Percentiles rank a stretch among this genome's conserved stretches.
Evolutionary conservation across 2,797 vertebrate species (phyloP).

Genomic region (Bucorvus abyssinicus): DNA sequence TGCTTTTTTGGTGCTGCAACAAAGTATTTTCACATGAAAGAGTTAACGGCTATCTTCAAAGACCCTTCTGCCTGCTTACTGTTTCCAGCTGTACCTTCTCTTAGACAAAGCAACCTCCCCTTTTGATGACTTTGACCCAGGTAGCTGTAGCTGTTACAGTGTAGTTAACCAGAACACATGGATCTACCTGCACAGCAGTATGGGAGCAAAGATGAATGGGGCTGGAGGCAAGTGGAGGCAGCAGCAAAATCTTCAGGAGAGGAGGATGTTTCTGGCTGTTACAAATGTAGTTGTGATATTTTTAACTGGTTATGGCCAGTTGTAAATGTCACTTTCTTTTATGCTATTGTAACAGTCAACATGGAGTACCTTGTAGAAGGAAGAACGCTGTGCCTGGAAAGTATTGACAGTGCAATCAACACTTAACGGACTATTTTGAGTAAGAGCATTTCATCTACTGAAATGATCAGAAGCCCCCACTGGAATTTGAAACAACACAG

Average conservation of each 20-base stretch:
- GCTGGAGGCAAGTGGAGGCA: neutral
- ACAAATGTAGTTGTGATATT: neutral
- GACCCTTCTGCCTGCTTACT: neutral
- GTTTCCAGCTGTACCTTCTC: neutral
- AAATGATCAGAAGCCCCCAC: neutral
- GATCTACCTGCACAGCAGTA: neutral
- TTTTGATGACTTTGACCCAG: neutral
- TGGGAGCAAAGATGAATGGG: neutral
- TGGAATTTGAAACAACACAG: neutral
- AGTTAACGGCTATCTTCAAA: neutral
- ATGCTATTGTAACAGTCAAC: neutral
- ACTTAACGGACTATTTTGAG: neutral
- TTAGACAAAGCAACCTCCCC: neutral
- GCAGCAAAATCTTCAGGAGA: neutral
- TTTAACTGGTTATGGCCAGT: neutral
- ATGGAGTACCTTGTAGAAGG: neutral
- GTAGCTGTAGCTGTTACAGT: neutral
- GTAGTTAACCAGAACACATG: neutral
- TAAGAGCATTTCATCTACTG: neutral
- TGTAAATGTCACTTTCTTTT: neutral
- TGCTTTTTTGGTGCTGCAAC: neutral
- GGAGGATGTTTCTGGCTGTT: neutral
- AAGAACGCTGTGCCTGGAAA: neutral
- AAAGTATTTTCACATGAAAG: neutral
- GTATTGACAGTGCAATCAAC: neutral